A percentile compares a stretch with the other conserved stretches of the same genome.
Evolutionary conservation across 2,797 vertebrate species (phyloP).

Genomic region (Cryptoprocta ferox): DNA sequence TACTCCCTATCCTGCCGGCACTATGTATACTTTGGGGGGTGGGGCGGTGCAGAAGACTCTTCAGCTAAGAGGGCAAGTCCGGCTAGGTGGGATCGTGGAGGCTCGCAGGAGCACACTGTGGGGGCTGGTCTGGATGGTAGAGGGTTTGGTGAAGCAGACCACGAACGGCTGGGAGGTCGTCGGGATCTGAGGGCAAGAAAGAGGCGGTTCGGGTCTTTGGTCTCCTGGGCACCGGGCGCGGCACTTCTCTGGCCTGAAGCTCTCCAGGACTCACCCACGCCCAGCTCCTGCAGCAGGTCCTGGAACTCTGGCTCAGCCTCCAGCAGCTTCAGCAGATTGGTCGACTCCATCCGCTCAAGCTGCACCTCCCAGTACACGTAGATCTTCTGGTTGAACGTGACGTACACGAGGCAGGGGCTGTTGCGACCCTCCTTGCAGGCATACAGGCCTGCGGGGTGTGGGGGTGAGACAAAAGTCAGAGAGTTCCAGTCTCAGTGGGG

Average conservation of each 20-base stretch:
- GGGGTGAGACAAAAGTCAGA: background rate
- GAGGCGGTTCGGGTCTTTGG: background rate
- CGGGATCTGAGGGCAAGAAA: slow-evolving; percentile 86
- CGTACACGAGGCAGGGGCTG: slow-evolving; percentile 97
- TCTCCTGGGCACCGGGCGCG: rapidly evolving
- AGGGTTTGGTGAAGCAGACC: slow-evolving; percentile 90
- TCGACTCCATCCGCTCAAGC: slow-evolving; percentile 97
- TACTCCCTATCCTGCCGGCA: background rate
- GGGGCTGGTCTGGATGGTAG: slow-evolving; percentile 87
- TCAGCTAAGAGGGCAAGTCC: background rate
- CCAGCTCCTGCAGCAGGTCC: slow-evolving; percentile 88
- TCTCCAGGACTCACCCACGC: slow-evolving; percentile 90
- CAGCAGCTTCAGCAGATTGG: slow-evolving; percentile 93
- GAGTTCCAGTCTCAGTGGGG: background rate
- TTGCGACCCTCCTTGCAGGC: slow-evolving; percentile 96
- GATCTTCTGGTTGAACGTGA: slow-evolving; percentile 98
- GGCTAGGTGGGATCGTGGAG: slow-evolving; percentile 65
- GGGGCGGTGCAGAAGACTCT: background rate
- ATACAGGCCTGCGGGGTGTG: slow-evolving; percentile 91
- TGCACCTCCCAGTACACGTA: slow-evolving; percentile 98
- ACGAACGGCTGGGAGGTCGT: slow-evolving; percentile 87
- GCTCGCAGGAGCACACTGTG: slow-evolving; percentile 61
- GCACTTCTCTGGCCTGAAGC: background rate
- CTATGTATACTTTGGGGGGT: background rate
- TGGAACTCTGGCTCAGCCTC: slow-evolving; percentile 90